Evolutionary conservation across 2,113 vertebrate genomes (phyloP).

Genomic region (Pipra filicauda): DNA sequence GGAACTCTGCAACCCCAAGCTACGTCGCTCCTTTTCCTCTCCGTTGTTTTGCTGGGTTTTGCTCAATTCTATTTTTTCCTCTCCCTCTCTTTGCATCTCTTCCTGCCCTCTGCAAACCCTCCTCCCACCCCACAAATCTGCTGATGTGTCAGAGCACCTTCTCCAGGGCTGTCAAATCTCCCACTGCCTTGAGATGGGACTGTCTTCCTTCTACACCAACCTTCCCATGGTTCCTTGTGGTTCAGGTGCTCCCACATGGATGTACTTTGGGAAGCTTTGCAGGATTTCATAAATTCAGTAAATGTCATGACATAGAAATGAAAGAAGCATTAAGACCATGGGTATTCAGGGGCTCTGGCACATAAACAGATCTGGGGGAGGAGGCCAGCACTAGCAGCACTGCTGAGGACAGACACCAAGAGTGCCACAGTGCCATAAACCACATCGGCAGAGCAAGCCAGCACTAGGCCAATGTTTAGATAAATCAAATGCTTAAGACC

Average conservation of each 20-base stretch:
- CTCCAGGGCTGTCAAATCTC: not conserved
- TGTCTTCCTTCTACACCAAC: not conserved
- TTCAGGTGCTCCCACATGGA: not conserved
- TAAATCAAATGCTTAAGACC: not conserved
- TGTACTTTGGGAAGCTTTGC: not conserved
- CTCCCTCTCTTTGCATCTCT: not conserved
- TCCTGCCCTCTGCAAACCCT: not conserved
- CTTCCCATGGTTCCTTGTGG: not conserved
- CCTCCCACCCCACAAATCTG: not conserved
- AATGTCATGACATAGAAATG: not conserved
- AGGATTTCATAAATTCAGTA: not conserved
- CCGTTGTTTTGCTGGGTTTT: not conserved
- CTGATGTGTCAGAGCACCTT: not conserved
- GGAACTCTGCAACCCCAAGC: not conserved
- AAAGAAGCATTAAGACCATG: not conserved
- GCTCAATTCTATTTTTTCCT: not conserved
- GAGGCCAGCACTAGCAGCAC: not conserved
- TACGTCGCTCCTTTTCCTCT: not conserved
- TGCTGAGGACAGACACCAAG: rapidly evolving
- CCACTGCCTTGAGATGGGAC: rapidly evolving
- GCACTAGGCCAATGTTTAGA: not conserved
- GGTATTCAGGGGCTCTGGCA: not conserved
- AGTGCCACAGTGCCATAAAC: not conserved
- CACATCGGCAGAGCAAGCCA: not conserved
- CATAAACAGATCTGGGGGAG: not conserved